Percentiles rank a stretch among this genome's conserved stretches.
These are phyloP conservation scores for Nymphalis c-album DNA, from an alignment of 2,888 invertebrate genomes.

Conservation along the genomic window DNA sequence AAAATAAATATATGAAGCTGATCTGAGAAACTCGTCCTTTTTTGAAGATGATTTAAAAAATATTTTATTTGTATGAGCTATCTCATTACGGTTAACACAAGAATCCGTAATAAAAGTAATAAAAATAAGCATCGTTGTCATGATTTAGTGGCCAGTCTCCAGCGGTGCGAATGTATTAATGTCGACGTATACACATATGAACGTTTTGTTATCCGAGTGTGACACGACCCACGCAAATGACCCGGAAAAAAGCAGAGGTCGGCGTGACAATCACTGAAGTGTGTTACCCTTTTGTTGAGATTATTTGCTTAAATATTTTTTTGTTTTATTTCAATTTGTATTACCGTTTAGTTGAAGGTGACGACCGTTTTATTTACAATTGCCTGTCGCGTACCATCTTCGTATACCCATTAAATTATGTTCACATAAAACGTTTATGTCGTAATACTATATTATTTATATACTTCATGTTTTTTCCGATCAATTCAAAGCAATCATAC, in stretches of 20 bases:
- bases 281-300: neutral
- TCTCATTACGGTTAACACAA: no score
- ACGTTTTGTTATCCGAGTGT: conserved; percentile 56
- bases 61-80: no score
- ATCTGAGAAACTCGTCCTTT: no score
- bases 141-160: conserved; percentile 16
- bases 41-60: no score
- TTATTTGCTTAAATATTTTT: neutral
- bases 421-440: no score
- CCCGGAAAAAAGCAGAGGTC: conserved; percentile 56
- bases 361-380: no score
- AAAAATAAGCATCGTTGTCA: conserved; percentile 17
- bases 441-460: no score
- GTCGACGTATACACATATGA: conserved; percentile 25
- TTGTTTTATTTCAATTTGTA: neutral
- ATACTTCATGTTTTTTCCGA: no score
- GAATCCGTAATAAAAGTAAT: conserved; percentile 14
- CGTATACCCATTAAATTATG: no score
- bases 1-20: no score
- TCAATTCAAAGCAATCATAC: no score
- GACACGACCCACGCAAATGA: conserved; percentile 66
- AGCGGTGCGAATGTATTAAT: conserved; percentile 21
- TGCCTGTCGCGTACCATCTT: no score
- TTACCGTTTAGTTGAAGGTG: neutral
- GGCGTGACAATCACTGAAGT: conserved; percentile 20